Conservation (phyloP, 1,140 invertebrate species). For the Drosophila nannoptera region DNA sequence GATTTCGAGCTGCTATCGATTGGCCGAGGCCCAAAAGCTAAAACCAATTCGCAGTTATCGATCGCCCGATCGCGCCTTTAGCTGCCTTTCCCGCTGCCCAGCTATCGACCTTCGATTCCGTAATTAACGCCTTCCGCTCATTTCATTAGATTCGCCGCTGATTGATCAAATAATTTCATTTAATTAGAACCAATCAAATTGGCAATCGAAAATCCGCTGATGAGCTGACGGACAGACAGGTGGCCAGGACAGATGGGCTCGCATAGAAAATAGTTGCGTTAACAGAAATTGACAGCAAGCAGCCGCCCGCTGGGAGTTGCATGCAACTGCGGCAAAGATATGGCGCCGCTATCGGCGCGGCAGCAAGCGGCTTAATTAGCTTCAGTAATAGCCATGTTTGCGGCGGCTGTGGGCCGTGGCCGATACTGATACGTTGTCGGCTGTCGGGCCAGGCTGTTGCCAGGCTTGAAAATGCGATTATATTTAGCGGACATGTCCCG, state of each 20-base stretch:
- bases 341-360: constrained; percentile 2
- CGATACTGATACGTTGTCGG: constrained; percentile 2
- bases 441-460: constrained; percentile 29
- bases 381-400: constrained; percentile 34
- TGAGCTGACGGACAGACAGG: constrained; percentile 47
- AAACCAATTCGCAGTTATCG: no score
- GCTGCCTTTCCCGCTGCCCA: no score
- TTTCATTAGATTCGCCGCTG: no score
- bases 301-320: constrained; percentile 42
- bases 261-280: constrained; percentile 50
- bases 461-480: constrained; percentile 34
- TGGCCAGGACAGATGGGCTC: constrained; percentile 42
- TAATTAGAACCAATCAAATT: neutral
- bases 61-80: no score
- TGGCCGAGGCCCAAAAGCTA: no score
- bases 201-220: constrained; percentile 4
- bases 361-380: constrained; percentile 67
- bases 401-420: neutral
- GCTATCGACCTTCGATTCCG: no score
- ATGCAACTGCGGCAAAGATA: neutral
- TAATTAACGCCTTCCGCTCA: no score
- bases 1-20: no score
- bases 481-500: constrained; percentile 26
- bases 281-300: constrained; percentile 52
- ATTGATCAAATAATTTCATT: no score